These are phyloP conservation scores for Astreopora myriophthalma DNA, from an alignment of 64 coral and sea anemone genomes.

Conservation along the genomic window DNA sequence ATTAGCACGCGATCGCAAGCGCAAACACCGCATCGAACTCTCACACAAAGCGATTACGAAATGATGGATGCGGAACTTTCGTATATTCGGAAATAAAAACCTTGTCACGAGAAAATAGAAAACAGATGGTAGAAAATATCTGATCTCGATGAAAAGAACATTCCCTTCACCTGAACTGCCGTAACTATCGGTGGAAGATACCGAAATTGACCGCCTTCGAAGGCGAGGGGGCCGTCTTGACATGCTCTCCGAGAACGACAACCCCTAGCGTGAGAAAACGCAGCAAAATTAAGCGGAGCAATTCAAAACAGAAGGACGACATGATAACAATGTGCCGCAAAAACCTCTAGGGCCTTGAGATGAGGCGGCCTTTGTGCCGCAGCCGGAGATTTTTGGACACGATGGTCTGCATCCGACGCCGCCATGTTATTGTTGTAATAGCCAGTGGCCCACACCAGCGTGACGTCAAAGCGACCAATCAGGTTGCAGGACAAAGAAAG, in stretches of 20 bases:
- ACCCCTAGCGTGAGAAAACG: constrained; percentile 80
- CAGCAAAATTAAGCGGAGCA: not conserved
- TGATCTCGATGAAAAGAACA: not conserved
- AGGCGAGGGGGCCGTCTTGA: constrained; percentile 97
- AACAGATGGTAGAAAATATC: not conserved
- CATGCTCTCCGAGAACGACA: constrained; percentile 99
- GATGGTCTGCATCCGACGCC: constrained; percentile 84
- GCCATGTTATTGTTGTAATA: constrained; percentile 74
- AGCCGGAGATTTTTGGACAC: constrained; percentile 94
- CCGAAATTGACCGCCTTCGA: constrained; percentile 99
- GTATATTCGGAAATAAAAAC: not conserved
- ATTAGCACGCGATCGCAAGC: not conserved
- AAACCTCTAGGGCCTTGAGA: constrained; percentile 90
- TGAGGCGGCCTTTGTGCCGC: constrained; percentile 94
- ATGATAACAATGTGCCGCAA: not conserved
- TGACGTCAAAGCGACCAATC: constrained; percentile 31
- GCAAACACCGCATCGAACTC: not conserved
- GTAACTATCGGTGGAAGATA: constrained; percentile 99
- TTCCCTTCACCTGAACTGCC: constrained; percentile 94
- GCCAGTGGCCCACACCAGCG: not conserved
- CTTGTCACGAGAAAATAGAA: not conserved
- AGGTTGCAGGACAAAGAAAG: not conserved
- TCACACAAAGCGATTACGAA: not conserved
- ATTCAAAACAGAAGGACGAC: constrained; percentile 4
- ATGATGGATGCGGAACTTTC: not conserved